Evolutionary conservation across 2,113 vertebrate species (phyloP).

Genomic region (Alethe diademata): DNA sequence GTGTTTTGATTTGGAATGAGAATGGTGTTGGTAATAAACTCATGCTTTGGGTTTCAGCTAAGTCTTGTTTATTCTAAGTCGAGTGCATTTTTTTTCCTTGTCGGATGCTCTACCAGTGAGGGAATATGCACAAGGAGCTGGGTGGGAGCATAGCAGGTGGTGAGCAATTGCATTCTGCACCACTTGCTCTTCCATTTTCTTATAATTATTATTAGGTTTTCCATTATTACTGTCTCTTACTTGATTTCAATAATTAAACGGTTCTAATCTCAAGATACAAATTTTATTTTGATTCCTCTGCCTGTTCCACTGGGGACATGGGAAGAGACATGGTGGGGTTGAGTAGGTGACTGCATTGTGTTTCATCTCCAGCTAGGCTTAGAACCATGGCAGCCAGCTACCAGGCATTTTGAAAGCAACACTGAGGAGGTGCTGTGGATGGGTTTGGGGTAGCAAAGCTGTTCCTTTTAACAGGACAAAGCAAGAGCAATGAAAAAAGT

Average conservation of each 20-base stretch:
- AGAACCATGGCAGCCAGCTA: background rate
- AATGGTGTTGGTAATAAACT: background rate
- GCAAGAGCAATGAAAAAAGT: background rate
- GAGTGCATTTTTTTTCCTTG: background rate
- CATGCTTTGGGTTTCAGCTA: background rate
- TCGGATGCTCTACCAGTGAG: background rate
- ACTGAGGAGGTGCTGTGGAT: background rate
- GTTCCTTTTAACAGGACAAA: background rate
- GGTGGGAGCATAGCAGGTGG: background rate
- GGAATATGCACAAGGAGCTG: background rate
- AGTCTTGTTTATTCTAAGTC: background rate
- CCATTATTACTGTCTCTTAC: background rate
- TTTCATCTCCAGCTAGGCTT: background rate
- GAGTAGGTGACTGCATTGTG: background rate
- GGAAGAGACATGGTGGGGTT: background rate
- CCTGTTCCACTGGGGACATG: fast-evolving
- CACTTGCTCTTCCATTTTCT: background rate
- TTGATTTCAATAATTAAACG: background rate
- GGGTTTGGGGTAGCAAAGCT: background rate
- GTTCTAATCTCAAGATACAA: background rate
- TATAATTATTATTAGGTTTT: background rate
- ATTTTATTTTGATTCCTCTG: background rate
- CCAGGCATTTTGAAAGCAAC: background rate
- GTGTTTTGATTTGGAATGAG: background rate
- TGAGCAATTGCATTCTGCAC: background rate